phyloP scores from a whole-genome alignment of 2,113 vertebrate species.

The Lepisosteus oculatus region DNA sequence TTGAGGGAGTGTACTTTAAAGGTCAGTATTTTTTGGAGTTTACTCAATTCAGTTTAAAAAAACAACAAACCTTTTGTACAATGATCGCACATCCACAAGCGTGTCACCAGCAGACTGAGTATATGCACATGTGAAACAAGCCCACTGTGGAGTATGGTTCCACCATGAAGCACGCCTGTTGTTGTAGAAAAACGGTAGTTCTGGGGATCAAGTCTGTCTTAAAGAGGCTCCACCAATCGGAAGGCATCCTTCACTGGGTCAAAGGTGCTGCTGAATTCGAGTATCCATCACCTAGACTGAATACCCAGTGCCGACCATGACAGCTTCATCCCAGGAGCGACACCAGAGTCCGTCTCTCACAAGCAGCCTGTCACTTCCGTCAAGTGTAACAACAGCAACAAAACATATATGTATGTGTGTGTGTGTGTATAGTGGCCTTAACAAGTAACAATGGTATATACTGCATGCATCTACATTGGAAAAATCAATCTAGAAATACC shows the following conservation, averaged over 20 bases:
- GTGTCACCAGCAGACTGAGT: slow-evolving; percentile 21
- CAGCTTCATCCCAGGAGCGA: slow-evolving; percentile 5
- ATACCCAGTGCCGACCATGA: neutral
- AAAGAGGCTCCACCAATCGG: neutral
- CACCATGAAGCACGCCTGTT: neutral
- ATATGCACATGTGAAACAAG: neutral
- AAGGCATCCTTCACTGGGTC: neutral
- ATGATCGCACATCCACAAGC: neutral
- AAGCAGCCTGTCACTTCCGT: neutral
- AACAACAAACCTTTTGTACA: no score
- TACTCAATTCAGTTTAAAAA: no score
- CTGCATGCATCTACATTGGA: slow-evolving; percentile 19
- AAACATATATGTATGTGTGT: slow-evolving; percentile 3
- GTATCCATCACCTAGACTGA: no score
- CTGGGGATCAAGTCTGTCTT: neutral
- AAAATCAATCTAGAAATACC: slow-evolving; percentile 12
- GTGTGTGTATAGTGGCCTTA: slow-evolving; percentile 24
- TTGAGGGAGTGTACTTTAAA: no score
- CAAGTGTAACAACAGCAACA: slow-evolving; percentile 9
- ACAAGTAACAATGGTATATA: slow-evolving; percentile 12
- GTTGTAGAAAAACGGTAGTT: neutral
- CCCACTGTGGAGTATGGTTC: neutral
- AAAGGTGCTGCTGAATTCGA: no score
- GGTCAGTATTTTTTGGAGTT: no score
- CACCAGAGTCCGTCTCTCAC: neutral